These are phyloP conservation scores for Sphaeridia pumilis DNA, from an alignment of 2,888 invertebrate species.

Conservation along the genomic window DNA sequence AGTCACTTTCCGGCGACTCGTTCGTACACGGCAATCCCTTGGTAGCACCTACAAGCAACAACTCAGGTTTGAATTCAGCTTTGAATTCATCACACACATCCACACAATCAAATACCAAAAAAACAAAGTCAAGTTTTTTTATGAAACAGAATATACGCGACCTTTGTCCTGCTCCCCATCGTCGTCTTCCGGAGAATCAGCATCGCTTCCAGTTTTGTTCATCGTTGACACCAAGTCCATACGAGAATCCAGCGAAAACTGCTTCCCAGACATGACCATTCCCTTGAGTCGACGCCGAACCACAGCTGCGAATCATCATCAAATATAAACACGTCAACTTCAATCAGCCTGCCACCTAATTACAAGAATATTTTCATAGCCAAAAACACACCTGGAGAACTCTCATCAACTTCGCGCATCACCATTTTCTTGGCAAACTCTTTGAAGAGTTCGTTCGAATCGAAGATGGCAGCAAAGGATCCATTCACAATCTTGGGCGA, in stretches of 20 bases:
- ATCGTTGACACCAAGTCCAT: conserved; percentile 61
- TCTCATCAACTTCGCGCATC: conserved; percentile 58
- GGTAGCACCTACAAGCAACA: conserved; percentile 27
- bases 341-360: neutral
- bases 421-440: conserved; percentile 61
- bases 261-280: conserved; percentile 75
- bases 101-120: neutral
- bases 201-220: conserved; percentile 18
- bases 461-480: conserved; percentile 82
- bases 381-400: conserved; percentile 54
- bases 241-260: conserved; percentile 75
- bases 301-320: conserved; percentile 43
- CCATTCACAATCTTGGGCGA: conserved; percentile 94
- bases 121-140: neutral
- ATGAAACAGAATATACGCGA: conserved; percentile 18
- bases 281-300: conserved; percentile 76
- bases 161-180: conserved; percentile 28
- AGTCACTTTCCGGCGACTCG: conserved; percentile 30
- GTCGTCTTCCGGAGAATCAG: conserved; percentile 8
- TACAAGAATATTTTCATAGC: neutral
- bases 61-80: neutral
- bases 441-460: conserved; percentile 57
- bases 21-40: conserved; percentile 32
- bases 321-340: no score
- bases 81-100: neutral